Base-by-base conservation (phyloP, 2,113 vertebrate species). In the Parus major region DNA sequence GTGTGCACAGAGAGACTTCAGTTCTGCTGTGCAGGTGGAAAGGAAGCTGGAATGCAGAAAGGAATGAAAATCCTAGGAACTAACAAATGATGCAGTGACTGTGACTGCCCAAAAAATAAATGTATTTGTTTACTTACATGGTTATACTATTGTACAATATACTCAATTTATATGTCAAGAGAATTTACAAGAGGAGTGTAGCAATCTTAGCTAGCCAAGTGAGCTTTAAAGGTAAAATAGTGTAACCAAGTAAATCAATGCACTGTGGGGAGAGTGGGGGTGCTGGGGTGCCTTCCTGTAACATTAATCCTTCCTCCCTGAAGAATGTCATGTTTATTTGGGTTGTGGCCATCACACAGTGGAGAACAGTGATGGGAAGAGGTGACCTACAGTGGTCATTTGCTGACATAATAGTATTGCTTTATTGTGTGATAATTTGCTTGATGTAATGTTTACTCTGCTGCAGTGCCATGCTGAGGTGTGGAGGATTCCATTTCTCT, bases 21-120 rank as follows among this genome's bases (percentile, higher is more conserved):
- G 0, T 53, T 36, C 1, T 12, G 7, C 49, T 75, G 15, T 1
- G 1, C 25, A 21, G 35, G 57, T 44, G n/a, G 28, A 36, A 82
- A 36, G 31, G 44, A 47, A 12, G 8, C 12, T 2, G 2, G 13
- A 64, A 68, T 33, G 18, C 15, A 60, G 55, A 65, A 72, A 39
- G 57, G 27, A 76, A 23, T 8, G 36, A 31, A 80, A 68, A 36
- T 23, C 39, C 11, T 5, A 12, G 33, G 28, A 73, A 35, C 36
- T 73, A n/a, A 20, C 10, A 42, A 16, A 52, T 15, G 23, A 39
- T 52, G 13, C 11, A 39, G 39, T 50, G 79, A 55, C 52, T 15
- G 20, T 24, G 60, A n/a, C 29, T 64, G 29, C 23, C 15, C 8
- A 6, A 31, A 61, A 55, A 70, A 6, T 1, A 33, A 14, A 7